These are phyloP conservation scores for Tapirus terrestris DNA, from an alignment of 2,113 vertebrate genomes.

Conservation along the genomic window DNA sequence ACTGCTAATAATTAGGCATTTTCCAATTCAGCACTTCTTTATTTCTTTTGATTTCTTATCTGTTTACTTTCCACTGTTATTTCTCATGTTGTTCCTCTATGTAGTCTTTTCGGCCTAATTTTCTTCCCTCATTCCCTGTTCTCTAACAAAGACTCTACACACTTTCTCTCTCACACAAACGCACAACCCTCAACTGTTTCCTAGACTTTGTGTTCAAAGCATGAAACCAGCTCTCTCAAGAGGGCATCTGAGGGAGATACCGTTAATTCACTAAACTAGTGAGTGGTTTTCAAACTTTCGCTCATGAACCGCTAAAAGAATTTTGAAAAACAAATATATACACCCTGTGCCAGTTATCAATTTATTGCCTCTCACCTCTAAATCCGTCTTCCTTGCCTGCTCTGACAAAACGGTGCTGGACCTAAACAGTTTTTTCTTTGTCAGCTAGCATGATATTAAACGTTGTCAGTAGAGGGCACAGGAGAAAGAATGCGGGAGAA, in stretches of 20 bases:
- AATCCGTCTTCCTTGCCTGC: background rate
- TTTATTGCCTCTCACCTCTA: background rate
- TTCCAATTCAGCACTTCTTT: background rate
- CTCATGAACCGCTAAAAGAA: background rate
- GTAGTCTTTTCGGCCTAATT: background rate
- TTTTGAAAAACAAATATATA: background rate
- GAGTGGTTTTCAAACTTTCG: conserved; percentile 3
- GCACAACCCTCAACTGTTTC: background rate
- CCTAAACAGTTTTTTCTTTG: background rate
- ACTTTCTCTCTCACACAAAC: background rate
- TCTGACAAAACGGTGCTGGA: background rate
- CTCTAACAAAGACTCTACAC: background rate
- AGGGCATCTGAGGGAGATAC: background rate
- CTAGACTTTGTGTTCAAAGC: background rate
- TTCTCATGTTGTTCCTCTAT: conserved; percentile 3
- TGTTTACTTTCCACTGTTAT: background rate
- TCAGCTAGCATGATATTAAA: background rate
- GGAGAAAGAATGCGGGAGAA: background rate
- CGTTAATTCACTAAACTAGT: background rate
- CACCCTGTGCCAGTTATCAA: background rate
- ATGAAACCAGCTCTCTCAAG: background rate
- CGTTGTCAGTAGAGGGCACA: background rate
- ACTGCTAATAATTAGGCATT: background rate
- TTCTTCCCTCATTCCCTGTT: background rate
- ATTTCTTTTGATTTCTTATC: background rate